These are phyloP conservation scores for Miltochrista miniata DNA, from an alignment of 2,888 invertebrate species.

Conservation along the genomic window DNA sequence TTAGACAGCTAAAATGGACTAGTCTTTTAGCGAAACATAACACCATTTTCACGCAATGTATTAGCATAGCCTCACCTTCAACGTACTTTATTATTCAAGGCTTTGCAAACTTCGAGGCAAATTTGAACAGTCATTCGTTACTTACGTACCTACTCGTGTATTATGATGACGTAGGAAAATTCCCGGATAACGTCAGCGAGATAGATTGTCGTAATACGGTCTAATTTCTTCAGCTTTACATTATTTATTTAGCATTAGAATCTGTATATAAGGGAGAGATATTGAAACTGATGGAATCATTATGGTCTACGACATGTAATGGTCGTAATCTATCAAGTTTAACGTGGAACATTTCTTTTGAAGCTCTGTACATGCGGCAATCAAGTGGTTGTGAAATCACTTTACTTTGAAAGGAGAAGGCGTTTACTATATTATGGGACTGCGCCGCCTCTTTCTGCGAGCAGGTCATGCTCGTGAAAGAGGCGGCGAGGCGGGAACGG, in stretches of 20 bases:
- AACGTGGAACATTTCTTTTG: no score
- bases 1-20: not conserved
- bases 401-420: no score
- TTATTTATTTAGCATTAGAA: conserved; percentile 13
- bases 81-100: conserved; percentile 5
- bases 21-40: not conserved
- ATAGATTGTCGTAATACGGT: conserved; percentile 13
- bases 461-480: no score
- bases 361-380: no score
- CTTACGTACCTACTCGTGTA: conserved; percentile 6
- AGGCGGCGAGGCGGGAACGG: no score
- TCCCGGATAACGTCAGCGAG: conserved; percentile 13
- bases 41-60: not conserved
- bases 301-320: not conserved
- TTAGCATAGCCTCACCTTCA: not conserved
- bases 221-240: conserved; percentile 9
- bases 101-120: conserved; percentile 7
- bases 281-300: conserved; percentile 3
- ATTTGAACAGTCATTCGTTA: conserved; percentile 17
- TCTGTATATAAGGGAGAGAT: conserved; percentile 2
- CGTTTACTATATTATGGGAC: no score
- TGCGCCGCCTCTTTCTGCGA: no score
- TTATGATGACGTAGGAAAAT: conserved; percentile 13
- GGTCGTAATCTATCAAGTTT: no score
- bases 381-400: no score